These are phyloP conservation scores for Drosophila funebris DNA, from an alignment of 1,140 invertebrate genomes.

Conservation along the genomic window DNA sequence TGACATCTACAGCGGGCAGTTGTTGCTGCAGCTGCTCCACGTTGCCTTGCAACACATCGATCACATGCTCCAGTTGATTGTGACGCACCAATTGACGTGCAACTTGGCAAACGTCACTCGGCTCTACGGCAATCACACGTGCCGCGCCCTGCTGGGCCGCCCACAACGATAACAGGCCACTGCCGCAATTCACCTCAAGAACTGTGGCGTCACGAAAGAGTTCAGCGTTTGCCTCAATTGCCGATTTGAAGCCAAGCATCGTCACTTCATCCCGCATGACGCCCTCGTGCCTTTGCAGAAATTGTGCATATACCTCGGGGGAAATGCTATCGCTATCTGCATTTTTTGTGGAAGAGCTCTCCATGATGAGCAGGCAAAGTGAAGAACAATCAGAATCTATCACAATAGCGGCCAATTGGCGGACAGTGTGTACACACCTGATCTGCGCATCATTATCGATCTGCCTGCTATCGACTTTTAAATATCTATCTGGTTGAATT, in stretches of 20 bases:
- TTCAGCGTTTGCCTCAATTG: conserved; percentile 21
- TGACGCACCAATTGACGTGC: conserved; percentile 27
- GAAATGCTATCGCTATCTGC: conserved; percentile 3
- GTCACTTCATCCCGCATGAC: conserved; percentile 14
- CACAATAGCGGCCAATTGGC: no score
- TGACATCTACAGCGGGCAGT: conserved; percentile 37
- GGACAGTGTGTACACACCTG: no score
- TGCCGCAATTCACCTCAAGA: conserved; percentile 45
- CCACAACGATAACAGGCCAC: conserved; percentile 30
- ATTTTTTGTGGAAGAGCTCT: no score
- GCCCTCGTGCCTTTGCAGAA: conserved; percentile 25
- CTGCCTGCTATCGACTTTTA: neutral
- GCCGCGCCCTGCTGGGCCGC: conserved; percentile 27
- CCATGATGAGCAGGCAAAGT: no score
- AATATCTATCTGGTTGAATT: neutral
- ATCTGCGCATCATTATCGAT: no score
- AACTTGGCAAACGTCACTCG: conserved; percentile 18
- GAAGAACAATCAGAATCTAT: no score
- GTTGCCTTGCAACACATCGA: conserved; percentile 32
- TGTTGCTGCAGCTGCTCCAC: conserved; percentile 19
- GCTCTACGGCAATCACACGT: conserved; percentile 30
- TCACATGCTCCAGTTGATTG: conserved; percentile 24
- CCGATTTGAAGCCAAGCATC: conserved; percentile 31
- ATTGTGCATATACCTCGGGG: conserved; percentile 6
- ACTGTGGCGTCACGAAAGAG: conserved; percentile 31